These are phyloP conservation scores for Sphaerophoria rueppellii DNA, from an alignment of 2,888 invertebrate genomes.

Conservation along the genomic window DNA sequence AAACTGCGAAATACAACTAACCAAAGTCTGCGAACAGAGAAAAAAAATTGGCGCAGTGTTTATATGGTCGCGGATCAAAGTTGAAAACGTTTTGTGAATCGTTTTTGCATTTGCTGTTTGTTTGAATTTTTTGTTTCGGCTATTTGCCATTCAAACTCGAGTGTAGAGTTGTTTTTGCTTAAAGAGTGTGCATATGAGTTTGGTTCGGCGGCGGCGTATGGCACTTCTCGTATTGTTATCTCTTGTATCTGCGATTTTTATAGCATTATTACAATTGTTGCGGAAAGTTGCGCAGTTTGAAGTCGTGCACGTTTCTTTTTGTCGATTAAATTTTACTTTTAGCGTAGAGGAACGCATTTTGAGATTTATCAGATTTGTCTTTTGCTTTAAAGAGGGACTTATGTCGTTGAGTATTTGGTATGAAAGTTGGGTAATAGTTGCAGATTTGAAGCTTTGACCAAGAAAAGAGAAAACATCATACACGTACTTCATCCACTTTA, in stretches of 20 bases:
- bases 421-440: no score
- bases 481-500: no score
- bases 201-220: conserved; percentile 39
- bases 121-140: neutral
- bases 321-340: conserved; percentile 34
- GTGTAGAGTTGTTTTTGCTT: conserved; percentile 33
- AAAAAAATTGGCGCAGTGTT: conserved; percentile 45
- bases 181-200: conserved; percentile 4
- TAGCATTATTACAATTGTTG: conserved; percentile 64
- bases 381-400: neutral
- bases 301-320: conserved; percentile 45
- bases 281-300: conserved; percentile 25
- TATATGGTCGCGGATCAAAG: conserved; percentile 69
- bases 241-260: conserved; percentile 65
- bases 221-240: conserved; percentile 31
- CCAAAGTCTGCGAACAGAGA: neutral
- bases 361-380: neutral
- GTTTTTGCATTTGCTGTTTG: conserved; percentile 54
- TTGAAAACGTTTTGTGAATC: conserved; percentile 73
- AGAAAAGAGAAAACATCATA: no score
- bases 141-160: neutral
- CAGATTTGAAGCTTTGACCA: no score
- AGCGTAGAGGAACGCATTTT: conserved; percentile 60
- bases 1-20: neutral
- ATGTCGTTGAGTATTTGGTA: no score